Base-by-base conservation (phyloP, 2,113 vertebrate genomes). In the Sterna hirundo region DNA sequence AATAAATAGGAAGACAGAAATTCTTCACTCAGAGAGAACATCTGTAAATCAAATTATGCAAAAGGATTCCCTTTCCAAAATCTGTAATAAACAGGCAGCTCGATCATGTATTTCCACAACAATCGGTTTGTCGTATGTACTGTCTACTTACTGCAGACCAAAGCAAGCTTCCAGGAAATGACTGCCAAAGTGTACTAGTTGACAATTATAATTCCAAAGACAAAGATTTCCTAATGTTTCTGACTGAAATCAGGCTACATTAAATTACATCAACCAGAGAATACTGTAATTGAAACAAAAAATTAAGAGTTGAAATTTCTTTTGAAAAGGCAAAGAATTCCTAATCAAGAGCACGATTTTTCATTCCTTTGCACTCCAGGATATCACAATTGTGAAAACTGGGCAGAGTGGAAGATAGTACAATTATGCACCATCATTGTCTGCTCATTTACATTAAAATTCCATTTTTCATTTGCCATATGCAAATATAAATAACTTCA, bases 301-400 rank as follows among this genome's bases (percentile, higher is more conserved):
- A 81, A 51, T 15, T 23, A 71, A 30, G 13, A 47, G 10, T 46
- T 78, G 32, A 58, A 77, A 71, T 81, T 78, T 88, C 42, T 68
- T 93, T 86, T 86, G 62, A 83, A 92, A 96, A 92, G 34, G 34
- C 40, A 88, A 90, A 88, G 55, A 95, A 93, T 91, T 94, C n/a
- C 40, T 75, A 88, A 93, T 91, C 77, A 81, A 91, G 27, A 78
- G 12, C 3, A 52, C 30, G 21, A 65, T 65, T 93, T 90, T 91
- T 64, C 29, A 64, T 81, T 93, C 32, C 49, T 69, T 80, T 91
- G 7, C 58, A 54, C 44, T 10, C 46, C 54, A 23, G 58, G 74
- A 64, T 25, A 65, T 85, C 15, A 25, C 4, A 47, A 44, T 32
- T 79, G 30, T 82, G 52, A 88, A 78, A 83, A 84, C 30, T 69